phyloP scores from a whole-genome alignment of 2,113 vertebrate genomes.

The Redunca redunca region DNA sequence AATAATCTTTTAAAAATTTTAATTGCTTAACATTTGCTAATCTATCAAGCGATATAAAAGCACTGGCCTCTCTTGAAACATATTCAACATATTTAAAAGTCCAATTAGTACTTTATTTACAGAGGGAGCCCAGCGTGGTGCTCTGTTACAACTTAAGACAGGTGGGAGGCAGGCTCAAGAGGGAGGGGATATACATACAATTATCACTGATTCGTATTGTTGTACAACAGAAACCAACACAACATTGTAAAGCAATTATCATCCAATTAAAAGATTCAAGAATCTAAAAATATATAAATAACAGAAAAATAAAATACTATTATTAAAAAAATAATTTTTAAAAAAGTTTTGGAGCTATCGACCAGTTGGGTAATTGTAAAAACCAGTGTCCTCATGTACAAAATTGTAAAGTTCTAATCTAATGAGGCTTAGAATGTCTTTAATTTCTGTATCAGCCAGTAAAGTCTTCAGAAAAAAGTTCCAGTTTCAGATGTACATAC shows the following conservation, averaged over 20 bases:
- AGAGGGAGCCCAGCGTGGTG: not conserved
- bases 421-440: not conserved
- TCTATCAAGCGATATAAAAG: conserved; percentile 4
- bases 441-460: not conserved
- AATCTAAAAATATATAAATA: not conserved
- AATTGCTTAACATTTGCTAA: not conserved
- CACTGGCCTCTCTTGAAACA: not conserved
- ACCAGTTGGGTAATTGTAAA: not conserved
- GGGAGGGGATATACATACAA: not conserved
- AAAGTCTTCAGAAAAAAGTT: conserved; percentile 7
- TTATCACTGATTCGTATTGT: not conserved
- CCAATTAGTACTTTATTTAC: not conserved
- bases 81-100: not conserved
- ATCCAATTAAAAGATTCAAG: not conserved
- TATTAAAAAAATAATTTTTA: not conserved
- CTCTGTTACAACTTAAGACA: not conserved
- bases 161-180: not conserved
- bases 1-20: not conserved
- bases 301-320: not conserved
- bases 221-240: not conserved
- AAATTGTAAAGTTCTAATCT: not conserved
- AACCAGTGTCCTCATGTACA: not conserved
- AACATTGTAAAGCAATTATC: not conserved
- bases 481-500: not conserved
- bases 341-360: not conserved